Evolutionary conservation across 1,140 invertebrate species (phyloP).

Genomic region (Varroa destructor): DNA sequence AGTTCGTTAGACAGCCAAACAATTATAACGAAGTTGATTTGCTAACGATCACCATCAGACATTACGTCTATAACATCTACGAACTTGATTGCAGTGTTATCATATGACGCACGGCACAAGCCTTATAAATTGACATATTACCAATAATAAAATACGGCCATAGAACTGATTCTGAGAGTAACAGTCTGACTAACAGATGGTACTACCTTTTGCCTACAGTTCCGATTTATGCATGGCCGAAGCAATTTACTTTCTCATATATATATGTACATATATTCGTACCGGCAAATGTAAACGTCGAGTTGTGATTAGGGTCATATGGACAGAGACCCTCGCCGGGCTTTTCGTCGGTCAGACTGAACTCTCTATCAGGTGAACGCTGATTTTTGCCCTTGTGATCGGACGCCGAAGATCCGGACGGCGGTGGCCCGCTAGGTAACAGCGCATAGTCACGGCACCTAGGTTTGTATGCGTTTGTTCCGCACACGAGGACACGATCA

Average conservation of each 20-base stretch:
- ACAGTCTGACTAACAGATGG: no score
- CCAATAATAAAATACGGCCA: no score
- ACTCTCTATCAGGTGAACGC: not conserved
- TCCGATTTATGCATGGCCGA: no score
- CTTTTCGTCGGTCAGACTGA: constrained; percentile 48
- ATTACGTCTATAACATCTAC: not conserved
- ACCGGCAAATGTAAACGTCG: constrained; percentile 57
- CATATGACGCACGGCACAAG: no score
- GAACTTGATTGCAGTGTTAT: no score
- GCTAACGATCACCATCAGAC: not conserved
- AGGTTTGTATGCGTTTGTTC: constrained; percentile 85
- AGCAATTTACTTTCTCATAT: no score
- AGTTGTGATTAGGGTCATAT: constrained; percentile 83
- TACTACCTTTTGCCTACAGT: no score
- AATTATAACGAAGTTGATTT: not conserved
- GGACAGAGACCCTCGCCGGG: constrained; percentile 74
- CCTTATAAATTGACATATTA: no score
- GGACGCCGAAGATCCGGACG: no score
- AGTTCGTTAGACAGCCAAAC: no score
- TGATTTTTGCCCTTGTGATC: not conserved
- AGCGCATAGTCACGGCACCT: constrained; percentile 70
- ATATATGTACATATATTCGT: constrained; percentile 31
- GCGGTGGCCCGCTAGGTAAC: constrained; percentile 37
- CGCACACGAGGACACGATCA: constrained; percentile 65
- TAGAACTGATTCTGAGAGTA: no score